Percentiles rank a stretch among this genome's conserved stretches.
These are phyloP conservation scores for Cyanoramphus novaezelandiae DNA, from an alignment of 2,113 vertebrate species.

Conservation along the genomic window DNA sequence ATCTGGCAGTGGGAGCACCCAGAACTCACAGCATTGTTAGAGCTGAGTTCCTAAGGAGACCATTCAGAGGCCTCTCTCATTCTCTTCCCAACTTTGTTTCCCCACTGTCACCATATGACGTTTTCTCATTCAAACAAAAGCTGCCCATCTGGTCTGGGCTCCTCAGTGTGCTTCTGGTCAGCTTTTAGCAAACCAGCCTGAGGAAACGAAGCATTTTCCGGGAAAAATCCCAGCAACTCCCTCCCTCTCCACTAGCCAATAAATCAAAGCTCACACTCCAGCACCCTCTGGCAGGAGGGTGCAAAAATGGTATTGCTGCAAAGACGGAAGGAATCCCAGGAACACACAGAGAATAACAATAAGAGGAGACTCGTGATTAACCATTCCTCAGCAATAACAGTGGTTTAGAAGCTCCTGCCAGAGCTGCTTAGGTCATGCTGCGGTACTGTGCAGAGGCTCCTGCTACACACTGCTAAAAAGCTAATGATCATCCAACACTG, in stretches of 20 bases:
- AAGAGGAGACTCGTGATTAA: not conserved
- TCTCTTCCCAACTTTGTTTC: not conserved
- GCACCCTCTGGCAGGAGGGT: not conserved
- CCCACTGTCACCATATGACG: not conserved
- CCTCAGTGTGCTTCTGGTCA: not conserved
- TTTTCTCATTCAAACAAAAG: not conserved
- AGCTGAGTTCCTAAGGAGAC: not conserved
- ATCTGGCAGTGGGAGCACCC: conserved; percentile 16
- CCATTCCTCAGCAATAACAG: not conserved
- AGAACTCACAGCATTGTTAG: conserved; percentile 2
- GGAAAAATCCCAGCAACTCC: not conserved
- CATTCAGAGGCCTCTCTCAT: not conserved
- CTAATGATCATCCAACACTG: not conserved
- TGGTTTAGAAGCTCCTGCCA: not conserved
- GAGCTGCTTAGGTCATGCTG: not conserved
- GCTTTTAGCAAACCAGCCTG: conserved; percentile 15
- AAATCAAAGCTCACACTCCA: not conserved
- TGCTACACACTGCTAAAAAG: not conserved
- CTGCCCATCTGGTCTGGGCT: conserved; percentile 16
- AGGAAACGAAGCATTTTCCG: not conserved
- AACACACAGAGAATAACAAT: not conserved
- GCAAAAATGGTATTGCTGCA: not conserved
- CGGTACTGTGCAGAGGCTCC: fast-evolving
- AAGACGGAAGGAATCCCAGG: not conserved
- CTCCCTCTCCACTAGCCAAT: not conserved